Evolutionary conservation across 2,113 vertebrate genomes (phyloP), one percentile per base, ranked within the genome.

Genomic region (Centropristis striata): DNA sequence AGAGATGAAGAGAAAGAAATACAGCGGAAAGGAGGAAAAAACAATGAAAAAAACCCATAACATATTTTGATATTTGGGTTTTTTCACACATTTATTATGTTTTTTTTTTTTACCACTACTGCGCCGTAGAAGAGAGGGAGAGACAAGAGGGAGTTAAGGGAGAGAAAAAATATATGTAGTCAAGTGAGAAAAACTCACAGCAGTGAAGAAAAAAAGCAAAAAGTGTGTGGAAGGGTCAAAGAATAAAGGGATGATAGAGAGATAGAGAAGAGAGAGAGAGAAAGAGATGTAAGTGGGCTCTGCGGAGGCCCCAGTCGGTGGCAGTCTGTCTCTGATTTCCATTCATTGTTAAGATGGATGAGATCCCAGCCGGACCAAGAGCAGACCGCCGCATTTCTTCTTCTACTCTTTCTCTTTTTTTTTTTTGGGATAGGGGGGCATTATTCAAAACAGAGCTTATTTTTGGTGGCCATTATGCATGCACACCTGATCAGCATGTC

Each of bases 381-480:
- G 95, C 97, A 97, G 96, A 93, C 94, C 96, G 96, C 96, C 95
- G 94, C 96, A 96, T 96, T 97, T 96, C 90, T 81, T 75, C 85
- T 61, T 63, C 86, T 71, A 11, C 55, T 73, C 21, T 27, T 75
- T 69, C 58, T 83, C 21, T 59, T 55, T 65, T 64, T 78, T n/a
- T 77, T 85, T 84, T 85, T 80, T 57, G 27, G 63, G 75, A 83
- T 55, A 83, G 94, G 94, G 95, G 94, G 91, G 94, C 95, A 98
- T 98, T 98, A 98, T 98, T 98, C 97, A 97, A 97, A 97, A 96
- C 94, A 95, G 95, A 91, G 95, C 96, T 97, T 97, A 97, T 98
- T 98, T 98, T 96, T 95, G 96, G 96, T 94, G 95, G 94, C 94
- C 96, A 98, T 98, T 98, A 97, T 97, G 96, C 96, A 98, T 94